Base-by-base conservation (phyloP, 2,113 vertebrate species). In the Chelonoidis abingdonii region DNA sequence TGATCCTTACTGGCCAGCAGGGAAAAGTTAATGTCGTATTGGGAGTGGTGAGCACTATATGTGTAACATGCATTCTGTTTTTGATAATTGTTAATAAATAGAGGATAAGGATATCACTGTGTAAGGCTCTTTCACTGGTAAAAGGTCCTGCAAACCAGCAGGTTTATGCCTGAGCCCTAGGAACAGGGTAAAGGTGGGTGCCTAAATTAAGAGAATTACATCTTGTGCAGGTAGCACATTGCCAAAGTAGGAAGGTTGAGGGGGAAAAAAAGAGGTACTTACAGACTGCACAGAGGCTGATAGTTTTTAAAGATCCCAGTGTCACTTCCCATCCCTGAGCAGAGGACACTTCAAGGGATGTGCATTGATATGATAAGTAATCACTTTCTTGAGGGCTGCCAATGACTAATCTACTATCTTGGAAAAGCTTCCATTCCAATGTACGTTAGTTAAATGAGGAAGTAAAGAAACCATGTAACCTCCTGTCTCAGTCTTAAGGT, bases 361-460 rank as follows among this genome's bases (percentile, higher is more conserved):
- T 2, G 5, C 90, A 88, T 87, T 89, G 57, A 87, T 89, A 49
- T 17, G 7, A 92, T 22, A 93, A 89, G 91, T 86, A 27, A 83
- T 94, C 53, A n/a, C 95, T 95, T 95, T 95, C 76, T 83, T 94
- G 91, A 95, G 80, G 54, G 49, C 59, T 96, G 84, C 17, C 75
- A 65, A 7, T 95, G 89, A 96, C 91, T 92, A 95, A 95, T 89
- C 65, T 25, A 53, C 79, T 94, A 0, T 82, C 52, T 78, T 92
- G 49, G 81, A 96, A 94, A 96, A 81, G 89, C 12, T 90, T 88
- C 21, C 6, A 72, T 88, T 94, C 52, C 9, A 2, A 57, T 50
- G 35, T 29, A 57, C 91, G 86, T 29, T 52, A n/a, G 65, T 83
- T 93, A 89, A 87, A 86, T 2, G 29, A 59, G 31, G 44, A 89